A percentile compares a stretch with the other conserved stretches of the same genome.
These are phyloP conservation scores for Sylvilagus floridanus DNA, from an alignment of 2,797 vertebrate species.

Conservation along the genomic window DNA sequence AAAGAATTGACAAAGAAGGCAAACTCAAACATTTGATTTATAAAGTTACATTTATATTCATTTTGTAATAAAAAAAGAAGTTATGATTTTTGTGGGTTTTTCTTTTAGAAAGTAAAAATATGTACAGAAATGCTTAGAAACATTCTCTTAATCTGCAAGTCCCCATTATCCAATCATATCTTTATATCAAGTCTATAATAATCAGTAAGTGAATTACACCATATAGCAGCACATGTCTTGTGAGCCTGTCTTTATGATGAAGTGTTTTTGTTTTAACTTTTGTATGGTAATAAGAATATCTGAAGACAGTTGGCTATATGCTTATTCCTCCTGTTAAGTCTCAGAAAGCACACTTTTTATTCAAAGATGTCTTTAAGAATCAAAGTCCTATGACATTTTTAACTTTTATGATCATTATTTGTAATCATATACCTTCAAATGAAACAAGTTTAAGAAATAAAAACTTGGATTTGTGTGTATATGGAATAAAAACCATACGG, in stretches of 20 bases:
- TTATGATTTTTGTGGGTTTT: not conserved
- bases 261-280: slow-evolving; percentile 33
- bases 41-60: not conserved
- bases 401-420: slow-evolving; percentile 4
- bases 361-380: slow-evolving; percentile 20
- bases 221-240: not conserved
- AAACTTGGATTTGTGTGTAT: not conserved
- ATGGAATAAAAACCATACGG: not conserved
- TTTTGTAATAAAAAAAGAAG: slow-evolving; percentile 22
- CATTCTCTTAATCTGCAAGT: not conserved
- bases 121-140: slow-evolving; percentile 2
- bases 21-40: not conserved
- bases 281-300: not conserved
- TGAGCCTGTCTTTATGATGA: not conserved
- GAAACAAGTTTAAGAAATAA: not conserved
- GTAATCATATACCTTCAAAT: not conserved
- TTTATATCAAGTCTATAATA: not conserved
- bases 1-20: slow-evolving; percentile 2
- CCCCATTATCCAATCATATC: slow-evolving; percentile 10
- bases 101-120: slow-evolving; percentile 51
- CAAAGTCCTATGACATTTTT: not conserved
- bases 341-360: not conserved
- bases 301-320: not conserved
- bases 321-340: not conserved
- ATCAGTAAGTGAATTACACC: slow-evolving; percentile 13